Base-by-base conservation (phyloP, 1,140 invertebrate species). In the Leptinotarsa lineolata region DNA sequence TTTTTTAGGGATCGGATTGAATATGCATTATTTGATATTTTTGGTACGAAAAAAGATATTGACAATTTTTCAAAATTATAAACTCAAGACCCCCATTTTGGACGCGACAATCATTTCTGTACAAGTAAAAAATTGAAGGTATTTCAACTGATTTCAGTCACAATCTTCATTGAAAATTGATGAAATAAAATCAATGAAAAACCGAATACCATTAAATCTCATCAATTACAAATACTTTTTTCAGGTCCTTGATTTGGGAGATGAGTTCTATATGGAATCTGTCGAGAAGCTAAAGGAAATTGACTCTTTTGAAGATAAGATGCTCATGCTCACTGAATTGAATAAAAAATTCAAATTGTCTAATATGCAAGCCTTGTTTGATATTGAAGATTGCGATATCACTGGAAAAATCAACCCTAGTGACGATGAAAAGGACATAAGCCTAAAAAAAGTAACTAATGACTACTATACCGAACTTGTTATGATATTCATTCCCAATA, bases 231-330 rank as follows among this genome's bases (percentile, higher is more conserved):
- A n/a, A 54, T 54, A 54, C 0, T n/a, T 54, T 15, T 67, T 68
- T 16, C 76, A 87, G 85, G 82, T 84, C 4, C 70, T 87, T 6
- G 79, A 84, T 12, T 82, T 83, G 13, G 87, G 87, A 1, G 85
- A 88, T 59, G 80, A 83, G 3, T 84, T 85, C 1, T 88, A 88
- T 72, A 80, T 84, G 72, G 81, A 81, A 45, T 86, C 85, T 2
- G 81, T 87, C 63, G 83, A 86, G 61, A 70, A 82, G 39, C 78
- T 88, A 0, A 84, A 86, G 65, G 82, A 82, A 66, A 82, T 84
- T 79, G 84, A 85, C n/a, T 84, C 74, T 48, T 83, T 82, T 44
- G 72, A 72, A 20, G 73, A 75, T 45, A 75, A 74, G 13, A 76
- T 78, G 72, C 64, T 84, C 24, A 78, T 83, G 75, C 63, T 87